These are phyloP conservation scores for Lycocorax pyrrhopterus DNA, from an alignment of 2,113 vertebrate genomes.

Conservation along the genomic window DNA sequence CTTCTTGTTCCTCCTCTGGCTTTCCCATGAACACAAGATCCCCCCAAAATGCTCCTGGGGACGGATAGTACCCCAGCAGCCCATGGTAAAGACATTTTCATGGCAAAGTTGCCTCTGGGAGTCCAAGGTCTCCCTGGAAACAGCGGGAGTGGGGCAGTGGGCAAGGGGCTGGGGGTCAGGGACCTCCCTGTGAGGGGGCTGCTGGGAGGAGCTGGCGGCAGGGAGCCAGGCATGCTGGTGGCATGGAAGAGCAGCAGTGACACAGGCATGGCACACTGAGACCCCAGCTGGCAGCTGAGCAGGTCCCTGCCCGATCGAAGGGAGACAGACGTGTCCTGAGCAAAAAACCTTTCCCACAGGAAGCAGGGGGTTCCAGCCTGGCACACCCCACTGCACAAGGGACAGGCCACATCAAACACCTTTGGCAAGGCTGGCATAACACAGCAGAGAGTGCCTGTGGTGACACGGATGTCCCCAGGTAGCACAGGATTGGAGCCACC, in stretches of 20 bases:
- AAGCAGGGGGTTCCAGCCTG: background rate
- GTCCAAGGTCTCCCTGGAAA: background rate
- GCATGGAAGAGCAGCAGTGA: background rate
- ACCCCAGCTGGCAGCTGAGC: background rate
- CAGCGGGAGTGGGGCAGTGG: rapidly evolving
- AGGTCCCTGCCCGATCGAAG: background rate
- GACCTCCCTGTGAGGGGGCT: rapidly evolving
- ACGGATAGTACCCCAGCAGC: rapidly evolving
- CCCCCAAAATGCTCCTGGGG: background rate
- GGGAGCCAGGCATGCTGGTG: background rate
- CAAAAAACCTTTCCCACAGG: background rate
- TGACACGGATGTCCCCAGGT: background rate
- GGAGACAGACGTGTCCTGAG: background rate
- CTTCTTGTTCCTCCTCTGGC: background rate
- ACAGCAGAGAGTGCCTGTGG: background rate
- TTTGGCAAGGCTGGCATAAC: background rate
- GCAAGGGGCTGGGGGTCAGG: background rate
- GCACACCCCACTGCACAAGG: background rate
- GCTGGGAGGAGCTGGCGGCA: background rate
- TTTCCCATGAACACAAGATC: background rate
- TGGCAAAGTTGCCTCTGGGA: background rate
- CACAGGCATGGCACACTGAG: background rate
- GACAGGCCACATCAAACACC: background rate
- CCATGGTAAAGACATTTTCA: rapidly evolving
- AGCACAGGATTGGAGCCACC: background rate